Evolutionary conservation across 2,113 vertebrate genomes (phyloP).

Genomic region (Zeus faber): DNA sequence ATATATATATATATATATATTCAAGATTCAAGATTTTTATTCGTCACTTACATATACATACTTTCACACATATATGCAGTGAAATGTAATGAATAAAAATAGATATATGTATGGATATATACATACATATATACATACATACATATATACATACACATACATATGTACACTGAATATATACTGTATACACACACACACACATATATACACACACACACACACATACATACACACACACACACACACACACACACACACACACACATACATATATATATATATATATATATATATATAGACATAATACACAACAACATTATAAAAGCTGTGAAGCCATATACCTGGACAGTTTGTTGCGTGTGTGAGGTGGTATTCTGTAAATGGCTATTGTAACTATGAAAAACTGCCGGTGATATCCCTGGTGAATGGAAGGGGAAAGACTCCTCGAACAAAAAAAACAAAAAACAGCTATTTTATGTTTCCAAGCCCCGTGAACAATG

Average conservation of each 20-base stretch:
- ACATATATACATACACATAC: not conserved
- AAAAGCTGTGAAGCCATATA: too few species aligned
- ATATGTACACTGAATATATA: too few species aligned
- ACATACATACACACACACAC: too few species aligned
- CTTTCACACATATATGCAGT: too few species aligned
- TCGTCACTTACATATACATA: too few species aligned
- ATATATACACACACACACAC: not conserved
- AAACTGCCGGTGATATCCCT: conserved; percentile 19
- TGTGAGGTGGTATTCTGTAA: conserved; percentile 41
- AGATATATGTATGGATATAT: not conserved
- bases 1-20: not conserved
- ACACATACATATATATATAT: too few species aligned
- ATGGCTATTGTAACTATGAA: conserved; percentile 38
- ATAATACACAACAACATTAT: too few species aligned
- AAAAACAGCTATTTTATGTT: conserved; percentile 27
- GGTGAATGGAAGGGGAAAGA: conserved; percentile 20
- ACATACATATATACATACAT: not conserved
- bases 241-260: too few species aligned
- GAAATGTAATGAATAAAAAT: not conserved
- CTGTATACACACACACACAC: too few species aligned
- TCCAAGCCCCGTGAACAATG: conserved; percentile 14
- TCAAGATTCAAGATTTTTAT: too few species aligned
- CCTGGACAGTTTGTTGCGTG: too few species aligned
- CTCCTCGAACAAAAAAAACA: conserved; percentile 41
- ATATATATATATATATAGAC: too few species aligned